These are phyloP conservation scores for Ptychobarbus kaznakovi DNA, from an alignment of 2,797 vertebrate genomes.

Conservation along the genomic window DNA sequence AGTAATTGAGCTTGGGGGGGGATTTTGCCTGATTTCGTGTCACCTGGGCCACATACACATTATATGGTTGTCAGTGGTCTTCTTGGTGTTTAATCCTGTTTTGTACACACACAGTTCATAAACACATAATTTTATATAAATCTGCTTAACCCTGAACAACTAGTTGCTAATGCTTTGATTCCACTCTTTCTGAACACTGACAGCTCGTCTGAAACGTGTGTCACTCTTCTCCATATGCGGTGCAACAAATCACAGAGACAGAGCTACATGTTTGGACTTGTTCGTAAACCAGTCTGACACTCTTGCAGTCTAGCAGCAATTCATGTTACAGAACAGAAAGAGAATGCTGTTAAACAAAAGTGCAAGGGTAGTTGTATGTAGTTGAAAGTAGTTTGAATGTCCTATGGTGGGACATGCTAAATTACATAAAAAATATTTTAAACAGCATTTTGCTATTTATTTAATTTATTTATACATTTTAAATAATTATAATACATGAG, in stretches of 20 bases:
- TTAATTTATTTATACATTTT: neutral
- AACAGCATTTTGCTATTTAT: neutral
- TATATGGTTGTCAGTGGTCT: neutral
- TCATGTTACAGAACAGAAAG: conserved; percentile 6
- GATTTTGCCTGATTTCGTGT: neutral
- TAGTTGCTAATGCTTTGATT: conserved; percentile 12
- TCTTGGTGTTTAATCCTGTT: conserved; percentile 14
- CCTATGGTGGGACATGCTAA: neutral
- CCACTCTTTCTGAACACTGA: neutral
- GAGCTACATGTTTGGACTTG: conserved; percentile 8
- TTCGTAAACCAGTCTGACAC: conserved; percentile 3
- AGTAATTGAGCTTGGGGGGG: neutral
- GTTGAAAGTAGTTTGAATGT: neutral
- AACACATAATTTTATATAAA: conserved; percentile 18
- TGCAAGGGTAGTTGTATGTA: neutral
- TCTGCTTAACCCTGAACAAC: conserved; percentile 25
- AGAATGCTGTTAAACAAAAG: neutral
- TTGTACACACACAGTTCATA: neutral
- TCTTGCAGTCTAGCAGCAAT: neutral
- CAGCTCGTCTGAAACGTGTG: conserved; percentile 15
- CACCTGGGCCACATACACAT: neutral
- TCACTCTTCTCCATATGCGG: conserved; percentile 13
- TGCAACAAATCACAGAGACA: conserved; percentile 35
- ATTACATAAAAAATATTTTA: neutral
- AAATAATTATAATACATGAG: neutral